Evolutionary conservation across 2,113 vertebrate genomes (phyloP).

Genomic region (Climacteris rufus): DNA sequence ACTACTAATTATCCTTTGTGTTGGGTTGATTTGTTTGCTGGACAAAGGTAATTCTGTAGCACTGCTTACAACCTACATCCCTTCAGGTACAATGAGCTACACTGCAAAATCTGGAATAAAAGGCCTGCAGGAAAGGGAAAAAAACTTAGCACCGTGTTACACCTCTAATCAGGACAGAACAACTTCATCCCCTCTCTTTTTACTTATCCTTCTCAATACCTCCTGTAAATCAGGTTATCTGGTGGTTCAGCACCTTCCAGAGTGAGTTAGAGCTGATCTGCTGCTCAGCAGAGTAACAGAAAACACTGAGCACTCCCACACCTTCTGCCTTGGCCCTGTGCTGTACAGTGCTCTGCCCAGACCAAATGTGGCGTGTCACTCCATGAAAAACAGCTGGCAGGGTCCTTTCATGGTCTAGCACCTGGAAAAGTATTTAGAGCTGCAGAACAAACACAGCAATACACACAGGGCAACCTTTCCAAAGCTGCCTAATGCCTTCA

Average conservation of each 20-base stretch:
- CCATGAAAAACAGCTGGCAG: not conserved
- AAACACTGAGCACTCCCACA: not conserved
- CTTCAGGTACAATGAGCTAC: not conserved
- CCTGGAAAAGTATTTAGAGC: not conserved
- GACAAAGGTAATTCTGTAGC: slow-evolving; percentile 3
- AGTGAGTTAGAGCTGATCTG: not conserved
- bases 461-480: not conserved
- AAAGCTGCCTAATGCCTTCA: not conserved
- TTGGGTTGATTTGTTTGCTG: not conserved
- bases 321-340: not conserved
- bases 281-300: not conserved
- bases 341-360: not conserved
- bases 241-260: not conserved
- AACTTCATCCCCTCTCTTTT: not conserved
- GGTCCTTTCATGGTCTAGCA: not conserved
- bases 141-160: not conserved
- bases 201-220: not conserved
- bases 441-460: not conserved
- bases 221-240: not conserved
- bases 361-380: not conserved
- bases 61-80: not conserved
- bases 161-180: slow-evolving; percentile 1
- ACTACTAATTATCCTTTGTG: slow-evolving; percentile 9
- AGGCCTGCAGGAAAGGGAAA: not conserved
- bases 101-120: not conserved